These are phyloP conservation scores for Colostygia pectinataria DNA, from an alignment of 2,888 invertebrate species.

Conservation along the genomic window DNA sequence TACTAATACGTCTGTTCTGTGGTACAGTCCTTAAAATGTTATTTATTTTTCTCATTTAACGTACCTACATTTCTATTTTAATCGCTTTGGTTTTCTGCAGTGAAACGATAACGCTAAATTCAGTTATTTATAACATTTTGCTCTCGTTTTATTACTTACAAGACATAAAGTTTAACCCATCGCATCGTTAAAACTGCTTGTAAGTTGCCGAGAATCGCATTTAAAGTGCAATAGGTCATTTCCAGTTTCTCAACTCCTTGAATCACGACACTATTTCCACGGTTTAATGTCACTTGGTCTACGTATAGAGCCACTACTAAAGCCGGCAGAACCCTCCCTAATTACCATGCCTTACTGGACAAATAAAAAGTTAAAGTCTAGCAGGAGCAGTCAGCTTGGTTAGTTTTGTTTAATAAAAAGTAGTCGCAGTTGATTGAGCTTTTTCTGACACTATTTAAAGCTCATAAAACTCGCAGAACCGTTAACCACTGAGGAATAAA, in stretches of 20 bases:
- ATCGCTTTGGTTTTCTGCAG: no score
- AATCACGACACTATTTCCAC: slow-evolving; percentile 48
- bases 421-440: no score
- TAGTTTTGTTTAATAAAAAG: background rate
- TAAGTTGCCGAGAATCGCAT: slow-evolving; percentile 12
- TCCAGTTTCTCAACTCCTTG: slow-evolving; percentile 41
- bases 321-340: slow-evolving; percentile 60
- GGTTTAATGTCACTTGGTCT: slow-evolving; percentile 55
- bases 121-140: no score
- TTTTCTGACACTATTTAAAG: no score
- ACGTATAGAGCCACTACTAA: slow-evolving; percentile 52
- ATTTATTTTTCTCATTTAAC: no score
- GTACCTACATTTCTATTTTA: no score
- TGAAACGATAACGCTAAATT: no score
- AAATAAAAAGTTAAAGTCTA: slow-evolving; percentile 55
- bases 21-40: no score
- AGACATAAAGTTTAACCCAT: background rate
- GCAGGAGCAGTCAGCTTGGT: slow-evolving; percentile 2
- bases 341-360: slow-evolving; percentile 63
- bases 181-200: background rate
- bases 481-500: no score
- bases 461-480: no score
- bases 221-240: slow-evolving; percentile 28
- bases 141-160: no score
- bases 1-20: no score